A percentile compares a stretch with the other conserved stretches of the same genome.
phyloP scores from a whole-genome alignment of 2,797 vertebrate species.

The Parambassis ranga region DNA sequence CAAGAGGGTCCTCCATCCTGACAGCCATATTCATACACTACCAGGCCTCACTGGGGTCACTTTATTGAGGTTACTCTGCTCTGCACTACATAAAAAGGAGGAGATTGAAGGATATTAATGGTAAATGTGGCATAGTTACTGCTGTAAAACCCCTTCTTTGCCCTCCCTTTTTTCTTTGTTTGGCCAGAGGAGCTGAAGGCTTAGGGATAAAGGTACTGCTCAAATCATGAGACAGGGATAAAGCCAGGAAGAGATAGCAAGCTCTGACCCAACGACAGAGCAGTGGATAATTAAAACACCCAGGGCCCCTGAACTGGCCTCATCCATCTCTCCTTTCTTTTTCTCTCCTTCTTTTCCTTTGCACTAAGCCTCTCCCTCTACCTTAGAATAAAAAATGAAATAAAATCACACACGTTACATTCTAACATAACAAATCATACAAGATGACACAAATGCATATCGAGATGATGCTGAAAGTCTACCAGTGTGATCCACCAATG shows the following conservation, averaged over 20 bases:
- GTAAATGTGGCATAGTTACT: slow-evolving; percentile 81
- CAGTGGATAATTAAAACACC: slow-evolving; percentile 85
- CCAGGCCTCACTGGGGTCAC: slow-evolving; percentile 72
- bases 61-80: slow-evolving; percentile 77
- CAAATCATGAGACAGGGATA: slow-evolving; percentile 83
- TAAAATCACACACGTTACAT: slow-evolving; percentile 57
- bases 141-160: slow-evolving; percentile 78
- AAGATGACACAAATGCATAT: slow-evolving; percentile 57
- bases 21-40: slow-evolving; percentile 65
- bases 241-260: slow-evolving; percentile 80
- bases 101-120: slow-evolving; percentile 84
- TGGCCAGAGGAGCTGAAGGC: slow-evolving; percentile 84
- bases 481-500: slow-evolving; percentile 50
- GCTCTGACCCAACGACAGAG: slow-evolving; percentile 78
- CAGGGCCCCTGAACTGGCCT: slow-evolving; percentile 79
- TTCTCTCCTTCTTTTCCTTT: slow-evolving; percentile 56
- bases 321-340: slow-evolving; percentile 78
- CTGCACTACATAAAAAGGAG: slow-evolving; percentile 71
- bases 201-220: slow-evolving; percentile 84
- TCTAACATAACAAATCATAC: slow-evolving; percentile 62
- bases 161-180: slow-evolving; percentile 83
- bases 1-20: slow-evolving; percentile 65
- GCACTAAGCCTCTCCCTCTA: slow-evolving; percentile 38
- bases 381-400: too few species aligned
- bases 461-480: slow-evolving; percentile 63